phyloP scores from a whole-genome alignment of 1,140 invertebrate genomes.

The Leucophenga varia region DNA sequence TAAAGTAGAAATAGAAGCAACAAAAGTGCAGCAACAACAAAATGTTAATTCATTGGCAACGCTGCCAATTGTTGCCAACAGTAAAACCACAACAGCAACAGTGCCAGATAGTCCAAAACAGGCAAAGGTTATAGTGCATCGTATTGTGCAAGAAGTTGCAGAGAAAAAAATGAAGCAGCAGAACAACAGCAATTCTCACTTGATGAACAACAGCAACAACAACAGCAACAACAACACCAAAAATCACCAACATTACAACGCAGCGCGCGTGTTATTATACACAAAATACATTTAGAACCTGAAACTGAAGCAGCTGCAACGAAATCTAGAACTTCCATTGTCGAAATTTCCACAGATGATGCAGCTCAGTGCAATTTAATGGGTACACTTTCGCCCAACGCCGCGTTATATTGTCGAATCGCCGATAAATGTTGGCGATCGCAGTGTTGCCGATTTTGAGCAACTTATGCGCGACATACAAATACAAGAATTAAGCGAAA shows the following conservation, averaged over 20 bases:
- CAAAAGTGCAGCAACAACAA: constrained; percentile 7
- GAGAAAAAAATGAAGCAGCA: not conserved
- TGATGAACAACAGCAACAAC: not conserved
- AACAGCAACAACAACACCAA: not conserved
- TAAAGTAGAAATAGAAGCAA: constrained; percentile 11
- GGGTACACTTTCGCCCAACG: constrained; percentile 33
- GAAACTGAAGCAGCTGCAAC: no score
- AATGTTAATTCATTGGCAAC: no score
- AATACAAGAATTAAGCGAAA: constrained; percentile 44
- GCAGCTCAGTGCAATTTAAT: no score
- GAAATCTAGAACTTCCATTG: no score
- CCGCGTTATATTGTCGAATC: constrained; percentile 40
- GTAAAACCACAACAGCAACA: constrained; percentile 4
- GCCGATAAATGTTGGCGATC: constrained; percentile 19
- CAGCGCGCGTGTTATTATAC: constrained; percentile 43
- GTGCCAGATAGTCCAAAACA: constrained; percentile 29
- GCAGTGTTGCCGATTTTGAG: constrained; percentile 13
- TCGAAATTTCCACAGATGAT: no score
- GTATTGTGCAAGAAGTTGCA: constrained; percentile 26
- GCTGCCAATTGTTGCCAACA: no score
- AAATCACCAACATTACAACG: constrained; percentile 19
- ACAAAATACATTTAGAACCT: constrained; percentile 40
- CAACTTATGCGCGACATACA: constrained; percentile 32
- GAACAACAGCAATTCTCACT: not conserved
- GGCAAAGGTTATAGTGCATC: constrained; percentile 49